These are phyloP conservation scores for Acromyrmex charruanus DNA, from an alignment of 1,140 invertebrate species.

Conservation along the genomic window DNA sequence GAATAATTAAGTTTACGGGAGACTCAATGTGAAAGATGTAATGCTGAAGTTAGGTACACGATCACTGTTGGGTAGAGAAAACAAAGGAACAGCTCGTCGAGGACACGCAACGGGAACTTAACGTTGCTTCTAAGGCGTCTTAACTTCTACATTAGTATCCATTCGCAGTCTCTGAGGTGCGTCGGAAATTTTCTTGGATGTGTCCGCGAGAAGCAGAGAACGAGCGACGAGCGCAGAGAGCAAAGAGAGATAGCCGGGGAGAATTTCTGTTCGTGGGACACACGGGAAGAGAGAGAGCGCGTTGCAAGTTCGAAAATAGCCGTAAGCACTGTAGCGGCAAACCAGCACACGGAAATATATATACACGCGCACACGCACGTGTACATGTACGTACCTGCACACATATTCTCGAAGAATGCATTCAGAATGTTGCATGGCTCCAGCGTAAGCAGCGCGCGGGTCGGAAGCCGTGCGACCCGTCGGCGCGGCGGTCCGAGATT, in stretches of 20 bases:
- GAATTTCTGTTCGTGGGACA: slow-evolving; percentile 26
- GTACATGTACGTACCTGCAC: not conserved
- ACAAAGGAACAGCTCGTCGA: not conserved
- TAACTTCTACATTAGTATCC: slow-evolving; percentile 56
- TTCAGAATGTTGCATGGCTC: slow-evolving; percentile 45
- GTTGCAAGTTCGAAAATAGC: slow-evolving; percentile 48
- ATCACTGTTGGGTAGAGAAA: not conserved
- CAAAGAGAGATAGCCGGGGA: not conserved
- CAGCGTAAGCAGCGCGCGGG: slow-evolving; percentile 19
- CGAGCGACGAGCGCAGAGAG: not conserved
- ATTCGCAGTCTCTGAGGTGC: slow-evolving; percentile 33
- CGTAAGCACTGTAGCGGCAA: slow-evolving; percentile 38
- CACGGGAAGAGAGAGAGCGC: too few species aligned
- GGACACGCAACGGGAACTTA: slow-evolving; percentile 2
- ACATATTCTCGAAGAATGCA: slow-evolving; percentile 31
- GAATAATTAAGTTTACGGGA: slow-evolving; percentile 31
- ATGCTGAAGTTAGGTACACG: not conserved
- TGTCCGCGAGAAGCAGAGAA: not conserved
- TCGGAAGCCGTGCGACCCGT: slow-evolving; percentile 60
- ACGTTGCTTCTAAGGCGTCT: slow-evolving; percentile 9
- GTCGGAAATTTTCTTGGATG: slow-evolving; percentile 49
- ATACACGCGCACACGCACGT: not conserved
- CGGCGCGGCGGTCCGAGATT: slow-evolving; percentile 66
- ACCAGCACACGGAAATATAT: not conserved
- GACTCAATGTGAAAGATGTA: not conserved